Conservation (phyloP, 2,888 invertebrate species). For the Hydrotaea diabolus region DNA sequence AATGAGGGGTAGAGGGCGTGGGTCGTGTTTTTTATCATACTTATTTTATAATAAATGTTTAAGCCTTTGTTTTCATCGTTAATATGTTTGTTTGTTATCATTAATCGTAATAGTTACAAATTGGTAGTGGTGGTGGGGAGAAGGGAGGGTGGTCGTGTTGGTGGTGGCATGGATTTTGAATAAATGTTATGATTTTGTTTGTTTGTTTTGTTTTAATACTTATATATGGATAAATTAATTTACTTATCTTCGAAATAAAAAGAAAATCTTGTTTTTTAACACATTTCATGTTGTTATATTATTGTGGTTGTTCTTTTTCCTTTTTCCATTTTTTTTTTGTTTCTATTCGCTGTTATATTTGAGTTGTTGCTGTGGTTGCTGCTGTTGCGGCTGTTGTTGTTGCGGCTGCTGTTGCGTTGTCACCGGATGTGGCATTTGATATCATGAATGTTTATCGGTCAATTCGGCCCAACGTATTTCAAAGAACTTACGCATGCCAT, state of each 20-base stretch:
- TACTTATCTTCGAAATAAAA: conserved; percentile 46
- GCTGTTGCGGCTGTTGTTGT: conserved; percentile 62
- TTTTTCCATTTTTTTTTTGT: conserved; percentile 26
- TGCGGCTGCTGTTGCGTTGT: conserved; percentile 68
- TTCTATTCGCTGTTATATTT: conserved; percentile 66
- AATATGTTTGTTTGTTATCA: neutral
- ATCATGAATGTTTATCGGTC: conserved; percentile 81
- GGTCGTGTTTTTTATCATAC: conserved; percentile 26
- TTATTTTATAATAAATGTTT: conserved; percentile 59
- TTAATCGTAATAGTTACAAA: conserved; percentile 25
- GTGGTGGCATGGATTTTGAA: neutral
- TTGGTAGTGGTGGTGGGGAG: neutral
- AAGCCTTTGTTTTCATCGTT: conserved; percentile 43
- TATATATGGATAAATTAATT: conserved; percentile 32
- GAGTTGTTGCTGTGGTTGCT: conserved; percentile 67
- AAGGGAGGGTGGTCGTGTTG: neutral
- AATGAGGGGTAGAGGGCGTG: conserved; percentile 11
- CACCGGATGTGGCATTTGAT: conserved; percentile 74
- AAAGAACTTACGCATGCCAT: conserved; percentile 95
- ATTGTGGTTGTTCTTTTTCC: conserved; percentile 33
- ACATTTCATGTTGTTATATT: conserved; percentile 28
- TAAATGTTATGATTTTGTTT: conserved; percentile 12
- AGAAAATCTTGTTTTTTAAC: conserved; percentile 5
- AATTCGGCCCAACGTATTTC: conserved; percentile 93
- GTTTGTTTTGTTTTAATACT: conserved; percentile 15